Evolutionary conservation across 2,888 invertebrate genomes (phyloP), one percentile per base, ranked within the genome.

Genomic region (Dynastes hyllus): DNA sequence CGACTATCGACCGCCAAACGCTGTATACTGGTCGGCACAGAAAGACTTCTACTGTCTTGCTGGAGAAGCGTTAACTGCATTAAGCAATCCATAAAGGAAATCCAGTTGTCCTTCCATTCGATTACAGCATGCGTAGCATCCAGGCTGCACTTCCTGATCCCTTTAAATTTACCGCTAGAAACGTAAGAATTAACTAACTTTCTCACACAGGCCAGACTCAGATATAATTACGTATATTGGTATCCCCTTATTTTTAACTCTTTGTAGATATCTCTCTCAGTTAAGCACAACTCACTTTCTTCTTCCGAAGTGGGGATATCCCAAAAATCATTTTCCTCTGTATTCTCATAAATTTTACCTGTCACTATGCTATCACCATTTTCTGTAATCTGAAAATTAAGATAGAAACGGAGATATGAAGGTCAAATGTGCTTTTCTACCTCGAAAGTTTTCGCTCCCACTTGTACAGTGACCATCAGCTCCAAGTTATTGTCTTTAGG

Each of bases 21-120:
- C 11, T 82, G 80, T 53, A 85, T 82, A 5, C 81, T 79, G 6
- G 82, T 96, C 0, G 96, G 96, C 0, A 96, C 91, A 85, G 93
- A 92, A 1, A 96, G 91, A 1, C 92, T 91, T 3, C 94, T 90
- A 0, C 93, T 92, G 83, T 94, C 93, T 58, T 92, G 90, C 13
- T 93, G 92, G 13, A 96, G 86, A 76, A 96, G 93, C 84, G 93
- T 92, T 83, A 95, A 91, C 88, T 97, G 97, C n/a, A 97, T 90
- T 93, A 97, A 93, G 76, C 95, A 95, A 88, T 97, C 97, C 91
- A 97, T 92, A 88, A 96, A 97, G 0, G 96, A 92, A 11, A 96
- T 93, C 96, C 96, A 97, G 89, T 96, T 96, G 84, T 93, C 93
- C 70, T 92, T 91, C 96, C 96, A 97, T 73, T 91, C 88, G 6